These are phyloP conservation scores for Xanthia togata DNA, from an alignment of 2,888 invertebrate species.

Conservation along the genomic window DNA sequence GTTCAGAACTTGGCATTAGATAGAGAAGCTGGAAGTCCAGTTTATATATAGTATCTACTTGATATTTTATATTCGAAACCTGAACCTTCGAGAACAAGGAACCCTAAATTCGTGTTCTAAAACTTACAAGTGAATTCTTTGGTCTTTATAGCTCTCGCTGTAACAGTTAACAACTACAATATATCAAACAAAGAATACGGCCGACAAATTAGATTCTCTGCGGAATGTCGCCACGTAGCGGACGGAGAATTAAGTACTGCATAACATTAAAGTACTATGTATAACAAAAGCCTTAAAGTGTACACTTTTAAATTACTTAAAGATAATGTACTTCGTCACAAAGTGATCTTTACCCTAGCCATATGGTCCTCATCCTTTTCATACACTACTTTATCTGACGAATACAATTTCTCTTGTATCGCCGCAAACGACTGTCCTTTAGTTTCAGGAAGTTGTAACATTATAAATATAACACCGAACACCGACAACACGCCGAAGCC, in stretches of 20 bases:
- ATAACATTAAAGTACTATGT: constrained; percentile 53
- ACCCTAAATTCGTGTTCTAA: constrained; percentile 27
- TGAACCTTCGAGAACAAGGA: constrained; percentile 37
- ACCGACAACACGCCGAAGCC: constrained; percentile 87
- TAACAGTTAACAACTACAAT: constrained; percentile 53
- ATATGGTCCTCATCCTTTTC: constrained; percentile 80
- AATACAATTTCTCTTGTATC: constrained; percentile 88
- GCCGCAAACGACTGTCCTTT: constrained; percentile 91
- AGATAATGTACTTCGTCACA: constrained; percentile 68
- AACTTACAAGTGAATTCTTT: constrained; percentile 63
- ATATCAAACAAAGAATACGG: constrained; percentile 53
- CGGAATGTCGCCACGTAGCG: constrained; percentile 64
- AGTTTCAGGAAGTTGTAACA: constrained; percentile 90
- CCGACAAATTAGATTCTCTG: constrained; percentile 54
- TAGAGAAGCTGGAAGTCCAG: constrained; percentile 15
- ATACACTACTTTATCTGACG: constrained; percentile 80
- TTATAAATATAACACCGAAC: constrained; percentile 89
- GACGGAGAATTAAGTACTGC: constrained; percentile 69
- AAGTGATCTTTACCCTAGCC: constrained; percentile 81
- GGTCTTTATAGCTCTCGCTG: constrained; percentile 59
- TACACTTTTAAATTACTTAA: constrained; percentile 51
- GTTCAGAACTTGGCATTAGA: constrained; percentile 15
- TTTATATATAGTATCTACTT: constrained; percentile 4
- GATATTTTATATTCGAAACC: constrained; percentile 38
- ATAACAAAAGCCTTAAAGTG: constrained; percentile 49